Percentiles rank a stretch among this genome's conserved stretches.
These are phyloP conservation scores for Loris lydekkerianus DNA, from an alignment of 2,797 vertebrate species.

Conservation along the genomic window DNA sequence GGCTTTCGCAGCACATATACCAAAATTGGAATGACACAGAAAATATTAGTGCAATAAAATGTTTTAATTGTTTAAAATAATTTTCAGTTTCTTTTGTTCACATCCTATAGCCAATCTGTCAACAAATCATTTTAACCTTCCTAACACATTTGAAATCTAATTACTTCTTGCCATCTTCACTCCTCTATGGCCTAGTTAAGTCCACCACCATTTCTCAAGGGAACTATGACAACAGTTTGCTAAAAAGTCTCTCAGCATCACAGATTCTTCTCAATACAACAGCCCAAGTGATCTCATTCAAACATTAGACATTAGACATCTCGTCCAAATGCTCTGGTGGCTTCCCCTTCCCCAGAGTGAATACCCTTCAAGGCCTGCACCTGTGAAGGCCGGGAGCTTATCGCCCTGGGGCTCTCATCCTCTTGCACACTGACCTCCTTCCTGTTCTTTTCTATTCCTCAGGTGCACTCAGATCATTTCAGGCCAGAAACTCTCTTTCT, in stretches of 20 bases:
- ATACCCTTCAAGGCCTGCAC: too few relatives aligned
- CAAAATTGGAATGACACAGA: too few relatives aligned
- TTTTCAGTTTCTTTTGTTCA: background rate
- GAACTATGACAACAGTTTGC: background rate
- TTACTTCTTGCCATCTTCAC: background rate
- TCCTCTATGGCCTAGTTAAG: background rate
- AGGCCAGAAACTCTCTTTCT: background rate
- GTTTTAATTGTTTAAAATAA: background rate
- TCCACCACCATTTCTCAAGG: background rate
- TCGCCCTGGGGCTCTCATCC: background rate
- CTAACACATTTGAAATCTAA: background rate
- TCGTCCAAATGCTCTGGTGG: background rate
- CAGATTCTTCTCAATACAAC: background rate
- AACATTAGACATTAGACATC: background rate
- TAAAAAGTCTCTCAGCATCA: background rate
- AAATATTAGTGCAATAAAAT: too few relatives aligned
- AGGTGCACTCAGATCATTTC: background rate
- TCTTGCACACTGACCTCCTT: background rate
- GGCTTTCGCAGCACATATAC: too few relatives aligned
- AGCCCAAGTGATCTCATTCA: background rate
- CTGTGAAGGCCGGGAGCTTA: background rate
- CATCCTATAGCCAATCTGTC: background rate
- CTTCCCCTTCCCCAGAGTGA: background rate
- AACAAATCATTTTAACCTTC: background rate
- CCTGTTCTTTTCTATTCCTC: background rate